phyloP scores from a whole-genome alignment of 2,113 vertebrate genomes.

The Paradisaea rubra region DNA sequence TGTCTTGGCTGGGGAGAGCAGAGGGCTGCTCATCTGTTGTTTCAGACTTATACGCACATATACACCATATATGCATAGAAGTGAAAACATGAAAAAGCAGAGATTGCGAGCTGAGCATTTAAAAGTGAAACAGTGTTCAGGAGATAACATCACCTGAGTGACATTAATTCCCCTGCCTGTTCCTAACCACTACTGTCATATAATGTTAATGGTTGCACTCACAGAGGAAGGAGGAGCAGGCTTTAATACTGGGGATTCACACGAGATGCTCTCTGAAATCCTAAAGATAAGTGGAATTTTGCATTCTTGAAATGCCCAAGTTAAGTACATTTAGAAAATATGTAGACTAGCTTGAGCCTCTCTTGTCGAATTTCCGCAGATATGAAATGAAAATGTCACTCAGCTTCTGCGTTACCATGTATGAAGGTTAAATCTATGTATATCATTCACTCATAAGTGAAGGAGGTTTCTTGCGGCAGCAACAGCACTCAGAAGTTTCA shows the following conservation, averaged over 20 bases:
- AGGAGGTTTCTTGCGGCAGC: background rate
- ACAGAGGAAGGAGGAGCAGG: background rate
- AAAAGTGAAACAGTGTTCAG: background rate
- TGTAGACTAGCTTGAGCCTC: background rate
- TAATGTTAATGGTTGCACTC: background rate
- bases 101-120: background rate
- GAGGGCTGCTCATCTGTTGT: background rate
- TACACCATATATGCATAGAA: background rate
- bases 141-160: background rate
- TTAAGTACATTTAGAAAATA: slow-evolving; percentile 10
- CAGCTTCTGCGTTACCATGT: background rate
- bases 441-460: background rate
- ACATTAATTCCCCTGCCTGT: background rate
- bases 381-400: slow-evolving; percentile 7
- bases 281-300: background rate
- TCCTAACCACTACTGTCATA: background rate
- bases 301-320: background rate
- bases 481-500: background rate
- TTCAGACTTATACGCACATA: background rate
- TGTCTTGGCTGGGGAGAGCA: background rate
- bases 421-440: background rate
- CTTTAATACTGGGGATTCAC: background rate
- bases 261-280: background rate
- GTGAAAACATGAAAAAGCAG: background rate
- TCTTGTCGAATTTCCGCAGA: background rate